Evolutionary conservation across 2,113 vertebrate species (phyloP), one percentile per base, ranked within the genome.

Genomic region (Atrichornis clamosus): DNA sequence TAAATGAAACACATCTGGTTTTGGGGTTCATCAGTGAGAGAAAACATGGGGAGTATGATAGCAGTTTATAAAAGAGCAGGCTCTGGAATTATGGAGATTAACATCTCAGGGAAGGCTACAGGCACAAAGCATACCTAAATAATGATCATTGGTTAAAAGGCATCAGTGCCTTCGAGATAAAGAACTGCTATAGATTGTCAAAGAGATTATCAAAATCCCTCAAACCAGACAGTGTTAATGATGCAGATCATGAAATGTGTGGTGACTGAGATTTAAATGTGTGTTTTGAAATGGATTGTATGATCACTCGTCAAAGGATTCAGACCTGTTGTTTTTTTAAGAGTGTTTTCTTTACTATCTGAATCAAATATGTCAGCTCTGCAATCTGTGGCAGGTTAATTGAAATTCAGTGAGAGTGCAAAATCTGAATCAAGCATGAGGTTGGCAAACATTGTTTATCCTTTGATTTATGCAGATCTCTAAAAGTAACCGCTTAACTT

Each of bases 371-470:
- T 68, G 85, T 93, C 91, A 96, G 63, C 75, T 90, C 33, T 68
- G 46, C 95, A 94, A 70, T 85, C 90, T 95, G 90, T 83, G 79
- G 56, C 86, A 90, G 82, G 75, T 84, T 95, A 83, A 95, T 95
- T 93, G 79, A 94, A 86, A 96, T 96, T 88, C 85, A 84, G 88
- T 33, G 65, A 89, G 82, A 94, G 79, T 78, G 44, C 44, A 90
- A 88, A 94, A 94, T 72, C 64, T 84, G 93, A 94, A 91, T 77
- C 68, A 35, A 86, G 88, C 56, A 37, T 56, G 88, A 92, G 83
- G 80, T 7, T 93, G 90, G 39, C 72, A 88, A 95, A 96, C 88
- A 92, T 96, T 41, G n/a, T 93, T 95, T 70, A 17, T 87, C 6
- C 42, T 80, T 95, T 91, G 88, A 74, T 80, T 86, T 74, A 35